Conservation (phyloP, 2,113 vertebrate genomes). For the Axis porcinus region DNA sequence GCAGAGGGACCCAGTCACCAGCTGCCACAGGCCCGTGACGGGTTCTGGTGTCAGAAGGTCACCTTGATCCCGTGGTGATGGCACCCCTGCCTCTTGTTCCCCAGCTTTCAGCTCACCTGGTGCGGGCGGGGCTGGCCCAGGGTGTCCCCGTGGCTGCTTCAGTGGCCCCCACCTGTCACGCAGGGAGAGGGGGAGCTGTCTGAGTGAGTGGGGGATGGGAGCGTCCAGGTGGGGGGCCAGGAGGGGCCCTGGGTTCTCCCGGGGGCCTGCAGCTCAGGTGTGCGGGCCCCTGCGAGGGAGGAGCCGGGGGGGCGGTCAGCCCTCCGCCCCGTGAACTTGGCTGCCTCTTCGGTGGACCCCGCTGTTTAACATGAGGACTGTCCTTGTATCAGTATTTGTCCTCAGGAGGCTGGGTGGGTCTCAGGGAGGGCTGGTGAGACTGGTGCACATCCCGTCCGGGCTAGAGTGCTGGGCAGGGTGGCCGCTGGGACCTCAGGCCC, state of each 20-base stretch:
- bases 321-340: rapidly evolving
- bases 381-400: neutral
- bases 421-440: neutral
- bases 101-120: neutral
- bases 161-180: neutral
- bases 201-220: neutral
- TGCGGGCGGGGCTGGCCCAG: neutral
- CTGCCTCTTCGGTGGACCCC: rapidly evolving
- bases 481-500: rapidly evolving
- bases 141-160: neutral
- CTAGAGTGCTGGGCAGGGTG: neutral
- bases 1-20: neutral
- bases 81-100: neutral
- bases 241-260: neutral
- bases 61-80: neutral
- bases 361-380: rapidly evolving
- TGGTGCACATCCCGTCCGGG: rapidly evolving
- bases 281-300: rapidly evolving
- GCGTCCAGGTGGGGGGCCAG: rapidly evolving
- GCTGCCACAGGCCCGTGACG: rapidly evolving
- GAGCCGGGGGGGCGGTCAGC: rapidly evolving
- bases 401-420: rapidly evolving
- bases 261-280: neutral
- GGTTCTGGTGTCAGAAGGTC: neutral
- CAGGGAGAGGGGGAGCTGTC: neutral